Base-by-base conservation (phyloP, 2,888 invertebrate genomes). In the Caenorhabditis drosophilae region DNA sequence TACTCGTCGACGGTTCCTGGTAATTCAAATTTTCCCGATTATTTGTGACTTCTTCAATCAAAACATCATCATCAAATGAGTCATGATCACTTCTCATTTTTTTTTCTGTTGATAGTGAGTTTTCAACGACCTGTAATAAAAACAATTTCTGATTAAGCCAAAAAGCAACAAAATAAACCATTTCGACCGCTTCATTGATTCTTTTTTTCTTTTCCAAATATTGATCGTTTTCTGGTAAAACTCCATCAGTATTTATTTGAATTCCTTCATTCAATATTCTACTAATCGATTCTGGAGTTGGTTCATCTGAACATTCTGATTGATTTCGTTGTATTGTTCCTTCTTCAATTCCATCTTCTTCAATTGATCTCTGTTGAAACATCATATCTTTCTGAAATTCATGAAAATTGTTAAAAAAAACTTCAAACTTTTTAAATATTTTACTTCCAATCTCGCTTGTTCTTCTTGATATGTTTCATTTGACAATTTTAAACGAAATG, bases 401-500 rank as follows among this genome's bases (percentile, higher is more conserved):
- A n/a, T n/a, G n/a, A n/a, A n/a, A n/a, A n/a, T n/a, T n/a, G n/a
- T n/a, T n/a, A n/a, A n/a, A n/a, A n/a, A n/a, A n/a, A n/a, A n/a
- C n/a, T n/a, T n/a, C n/a, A n/a, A n/a, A n/a, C n/a, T n/a, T 31
- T 31, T 31, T 31, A 9, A 31, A 9, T 9, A 31, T 9, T 12
- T 6, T 12, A 44, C 44, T 6, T 26, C n/a, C 26, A 40, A 52
- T 12, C 66, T 47, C 22, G 45, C 47, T 12, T 34, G 25, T 47
- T 66, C 59, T 11, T 50, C 42, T n/a, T 54, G 18, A n/a, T 26
- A 26, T 1, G 59, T 25, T 36, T 67, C 61, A 12, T 34, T 49
- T 18, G 67, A 41, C 1, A 58, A 42, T 40, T 44, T 34, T 9
- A 61, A 48, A 20, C 61, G 67, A 57, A 51, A 57, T 26, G 67